Evolutionary conservation across 1,140 invertebrate species (phyloP).

Genomic region (Zaprionus vittiger): DNA sequence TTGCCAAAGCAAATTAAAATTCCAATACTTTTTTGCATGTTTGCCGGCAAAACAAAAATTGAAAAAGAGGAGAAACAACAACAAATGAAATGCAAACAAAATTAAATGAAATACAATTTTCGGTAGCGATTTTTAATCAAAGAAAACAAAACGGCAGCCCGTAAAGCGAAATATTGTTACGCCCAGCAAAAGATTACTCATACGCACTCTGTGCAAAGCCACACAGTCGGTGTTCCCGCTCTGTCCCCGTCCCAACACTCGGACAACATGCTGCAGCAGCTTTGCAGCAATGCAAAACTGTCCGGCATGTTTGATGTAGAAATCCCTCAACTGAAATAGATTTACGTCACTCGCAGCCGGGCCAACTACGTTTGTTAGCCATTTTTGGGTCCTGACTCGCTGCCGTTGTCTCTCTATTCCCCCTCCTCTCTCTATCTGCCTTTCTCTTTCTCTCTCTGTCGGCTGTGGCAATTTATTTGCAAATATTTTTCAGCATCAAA

Average conservation of each 20-base stretch:
- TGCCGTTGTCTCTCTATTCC: constrained; percentile 6
- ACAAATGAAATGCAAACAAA: constrained; percentile 30
- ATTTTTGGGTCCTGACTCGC: constrained; percentile 52
- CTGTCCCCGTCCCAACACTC: constrained; percentile 22
- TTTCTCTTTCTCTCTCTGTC: constrained; percentile 25
- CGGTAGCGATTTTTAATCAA: constrained; percentile 70
- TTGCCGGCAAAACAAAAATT: constrained; percentile 18
- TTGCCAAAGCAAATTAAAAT: constrained; percentile 71
- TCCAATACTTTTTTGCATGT: constrained; percentile 65
- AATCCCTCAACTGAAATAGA: constrained; percentile 82
- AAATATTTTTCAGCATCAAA: constrained; percentile 78
- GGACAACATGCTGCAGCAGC: constrained; percentile 36
- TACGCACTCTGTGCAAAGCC: constrained; percentile 59
- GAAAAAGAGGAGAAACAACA: constrained; percentile 19
- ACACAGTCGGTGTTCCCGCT: background rate
- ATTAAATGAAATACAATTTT: constrained; percentile 77
- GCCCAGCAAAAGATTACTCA: constrained; percentile 59
- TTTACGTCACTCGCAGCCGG: constrained; percentile 79
- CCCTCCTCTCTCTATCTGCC: constrained; percentile 1
- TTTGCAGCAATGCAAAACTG: constrained; percentile 72
- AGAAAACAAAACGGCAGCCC: constrained; percentile 31
- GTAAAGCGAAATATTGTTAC: constrained; percentile 35
- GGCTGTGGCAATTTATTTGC: constrained; percentile 69
- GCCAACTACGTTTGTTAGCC: constrained; percentile 71
- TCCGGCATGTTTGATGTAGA: constrained; percentile 78